Conservation (phyloP, 92 coral and sea anemone genomes). For the Porites evermanni region DNA sequence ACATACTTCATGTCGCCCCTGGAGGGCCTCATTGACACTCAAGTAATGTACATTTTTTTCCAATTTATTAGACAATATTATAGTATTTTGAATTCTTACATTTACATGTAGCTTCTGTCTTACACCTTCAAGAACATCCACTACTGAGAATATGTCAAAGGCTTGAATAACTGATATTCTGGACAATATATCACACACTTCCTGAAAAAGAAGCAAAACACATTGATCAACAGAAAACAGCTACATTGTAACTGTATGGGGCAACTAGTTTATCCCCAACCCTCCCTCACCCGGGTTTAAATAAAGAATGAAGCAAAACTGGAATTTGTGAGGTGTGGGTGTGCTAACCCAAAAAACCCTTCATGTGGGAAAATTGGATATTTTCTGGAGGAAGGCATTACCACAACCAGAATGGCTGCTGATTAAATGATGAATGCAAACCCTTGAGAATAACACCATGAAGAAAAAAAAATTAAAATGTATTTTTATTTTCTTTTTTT, state of each 20-base stretch:
- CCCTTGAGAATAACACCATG: too few relatives aligned
- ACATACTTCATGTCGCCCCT: too few relatives aligned
- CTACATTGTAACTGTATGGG: background rate
- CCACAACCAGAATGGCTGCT: too few relatives aligned
- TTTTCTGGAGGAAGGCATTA: too few relatives aligned
- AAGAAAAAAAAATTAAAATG: too few relatives aligned
- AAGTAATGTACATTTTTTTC: background rate
- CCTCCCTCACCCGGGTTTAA: background rate
- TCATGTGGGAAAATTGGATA: too few relatives aligned
- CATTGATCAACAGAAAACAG: background rate
- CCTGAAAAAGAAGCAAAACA: conserved; percentile 38
- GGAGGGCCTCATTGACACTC: background rate
- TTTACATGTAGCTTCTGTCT: conserved; percentile 60
- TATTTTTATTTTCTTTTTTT: too few relatives aligned
- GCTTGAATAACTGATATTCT: conserved; percentile 78
- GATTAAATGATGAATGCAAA: too few relatives aligned
- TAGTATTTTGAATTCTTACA: background rate
- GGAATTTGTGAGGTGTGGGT: too few relatives aligned
- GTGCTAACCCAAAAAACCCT: too few relatives aligned
- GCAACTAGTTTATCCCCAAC: background rate
- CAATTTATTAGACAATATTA: background rate
- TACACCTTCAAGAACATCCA: conserved; percentile 73
- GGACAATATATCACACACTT: conserved; percentile 57
- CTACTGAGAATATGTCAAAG: conserved; percentile 76
- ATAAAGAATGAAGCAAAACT: too few relatives aligned